These are phyloP conservation scores for Oxytorus armatus DNA, from an alignment of 2,888 invertebrate species.

Conservation along the genomic window DNA sequence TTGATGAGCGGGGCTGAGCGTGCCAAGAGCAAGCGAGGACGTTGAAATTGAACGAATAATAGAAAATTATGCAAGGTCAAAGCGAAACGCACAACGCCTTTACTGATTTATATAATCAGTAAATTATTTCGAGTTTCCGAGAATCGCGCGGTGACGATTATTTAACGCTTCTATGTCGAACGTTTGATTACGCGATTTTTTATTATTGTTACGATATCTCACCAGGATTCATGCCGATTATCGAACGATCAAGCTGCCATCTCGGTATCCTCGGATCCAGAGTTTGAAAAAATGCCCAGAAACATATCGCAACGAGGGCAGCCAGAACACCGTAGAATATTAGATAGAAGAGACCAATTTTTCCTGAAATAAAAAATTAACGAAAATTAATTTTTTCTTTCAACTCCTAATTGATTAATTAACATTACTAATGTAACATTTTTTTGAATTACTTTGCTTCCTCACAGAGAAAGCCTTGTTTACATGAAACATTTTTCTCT, in stretches of 20 bases:
- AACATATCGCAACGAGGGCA: constrained; percentile 96
- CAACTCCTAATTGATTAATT: too few relatives aligned
- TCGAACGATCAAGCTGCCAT: constrained; percentile 93
- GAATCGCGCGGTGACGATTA: constrained; percentile 42
- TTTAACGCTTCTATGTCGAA: constrained; percentile 32
- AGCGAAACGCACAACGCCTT: constrained; percentile 53
- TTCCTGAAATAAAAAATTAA: constrained; percentile 88
- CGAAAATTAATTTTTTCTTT: neutral
- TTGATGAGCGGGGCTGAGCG: constrained; percentile 41
- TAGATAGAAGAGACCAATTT: constrained; percentile 97
- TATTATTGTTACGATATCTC: constrained; percentile 69
- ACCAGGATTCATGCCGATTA: constrained; percentile 98
- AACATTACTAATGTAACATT: too few relatives aligned
- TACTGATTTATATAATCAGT: constrained; percentile 66
- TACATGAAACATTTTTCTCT: too few relatives aligned
- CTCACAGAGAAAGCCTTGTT: too few relatives aligned
- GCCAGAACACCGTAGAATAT: constrained; percentile 96
- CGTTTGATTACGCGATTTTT: constrained; percentile 14
- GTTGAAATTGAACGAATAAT: constrained; percentile 66
- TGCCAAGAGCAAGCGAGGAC: constrained; percentile 43
- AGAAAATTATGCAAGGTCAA: constrained; percentile 67
- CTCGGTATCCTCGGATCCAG: constrained; percentile 95
- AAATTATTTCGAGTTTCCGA: constrained; percentile 55
- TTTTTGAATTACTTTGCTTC: too few relatives aligned
- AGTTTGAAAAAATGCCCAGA: constrained; percentile 97